Evolutionary conservation across 2,888 invertebrate species (phyloP), one percentile per base, ranked within the genome.

Genomic region (Rhagonycha lutea): DNA sequence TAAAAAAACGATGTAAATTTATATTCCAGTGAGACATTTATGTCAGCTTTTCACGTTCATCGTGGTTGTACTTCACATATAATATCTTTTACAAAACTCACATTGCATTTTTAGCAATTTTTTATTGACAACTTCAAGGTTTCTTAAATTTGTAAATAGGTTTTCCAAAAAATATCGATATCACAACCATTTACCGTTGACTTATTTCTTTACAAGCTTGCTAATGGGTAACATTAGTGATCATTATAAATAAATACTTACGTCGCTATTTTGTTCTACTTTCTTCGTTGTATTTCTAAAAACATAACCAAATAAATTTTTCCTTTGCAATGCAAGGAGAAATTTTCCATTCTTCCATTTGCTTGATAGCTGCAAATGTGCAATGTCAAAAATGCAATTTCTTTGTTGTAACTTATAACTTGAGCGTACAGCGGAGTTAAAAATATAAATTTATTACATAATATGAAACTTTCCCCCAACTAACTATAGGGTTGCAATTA

Each of bases 401-500:
- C 47, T 47, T 47, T 47, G 47, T 47, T 47, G 47, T 47, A n/a
- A 2, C n/a, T n/a, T n/a, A 8, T 7, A 47, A 47, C n/a, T 47
- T n/a, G 4, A n/a, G 47, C n/a, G 4, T 5, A n/a, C n/a, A 12
- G n/a, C 2, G n/a, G n/a, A 47, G 8, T 47, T 47, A n/a, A 47
- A 47, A 32, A 47, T n/a, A 47, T n/a, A 47, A 47, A 72, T 72
- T 72, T 68, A 68, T 72, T 72, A 68, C 61, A 29, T 73, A 73
- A 73, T 68, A 28, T 63, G 23, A 14, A 73, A 73, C 63, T 69
- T 73, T 73, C 61, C 29, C 69, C 63, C 32, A 70, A 63, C 63
- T 62, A 68, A 61, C 68, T 61, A 26, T 47, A 14, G 69, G 73
- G 73, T 63, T 73, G 73, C 69, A 73, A 73, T 72, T 73, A 73